Evolutionary conservation across 2,888 invertebrate species (phyloP).

Genomic region (Seira ritae): DNA sequence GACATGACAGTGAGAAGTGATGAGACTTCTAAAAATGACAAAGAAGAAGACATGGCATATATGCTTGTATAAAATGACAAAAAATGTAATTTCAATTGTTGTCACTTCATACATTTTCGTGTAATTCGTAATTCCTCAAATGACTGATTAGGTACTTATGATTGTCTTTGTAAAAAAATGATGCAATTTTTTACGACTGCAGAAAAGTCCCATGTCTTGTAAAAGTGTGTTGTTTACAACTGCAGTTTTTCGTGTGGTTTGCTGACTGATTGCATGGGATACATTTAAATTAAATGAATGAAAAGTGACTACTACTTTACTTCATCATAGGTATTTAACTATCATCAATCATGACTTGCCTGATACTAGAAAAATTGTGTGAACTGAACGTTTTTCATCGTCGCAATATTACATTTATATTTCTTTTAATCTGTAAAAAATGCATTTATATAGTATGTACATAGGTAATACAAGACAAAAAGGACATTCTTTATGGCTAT

Average conservation of each 20-base stretch:
- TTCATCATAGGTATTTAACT: no score
- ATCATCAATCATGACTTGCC: no score
- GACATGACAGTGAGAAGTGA: no score
- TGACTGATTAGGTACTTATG: neutral
- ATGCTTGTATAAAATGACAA: no score
- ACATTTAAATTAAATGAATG: neutral
- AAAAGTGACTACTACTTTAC: neutral
- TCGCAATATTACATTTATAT: neutral
- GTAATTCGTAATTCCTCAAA: neutral
- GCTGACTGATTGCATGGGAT: neutral
- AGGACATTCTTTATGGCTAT: neutral
- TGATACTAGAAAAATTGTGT: constrained; percentile 31
- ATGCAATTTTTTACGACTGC: neutral
- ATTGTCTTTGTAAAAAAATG: constrained; percentile 11
- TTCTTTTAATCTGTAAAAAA: neutral
- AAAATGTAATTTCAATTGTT: neutral
- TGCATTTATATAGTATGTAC: no score
- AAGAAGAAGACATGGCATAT: no score
- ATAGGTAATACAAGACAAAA: neutral
- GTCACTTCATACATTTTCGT: constrained; percentile 9
- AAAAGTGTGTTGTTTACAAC: no score
- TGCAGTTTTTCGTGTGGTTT: neutral
- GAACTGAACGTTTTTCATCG: constrained; percentile 14
- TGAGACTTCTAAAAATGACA: no score
- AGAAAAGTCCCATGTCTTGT: constrained; percentile 4